Conservation (phyloP, 2,113 vertebrate species). For the Centropus bengalensis region DNA sequence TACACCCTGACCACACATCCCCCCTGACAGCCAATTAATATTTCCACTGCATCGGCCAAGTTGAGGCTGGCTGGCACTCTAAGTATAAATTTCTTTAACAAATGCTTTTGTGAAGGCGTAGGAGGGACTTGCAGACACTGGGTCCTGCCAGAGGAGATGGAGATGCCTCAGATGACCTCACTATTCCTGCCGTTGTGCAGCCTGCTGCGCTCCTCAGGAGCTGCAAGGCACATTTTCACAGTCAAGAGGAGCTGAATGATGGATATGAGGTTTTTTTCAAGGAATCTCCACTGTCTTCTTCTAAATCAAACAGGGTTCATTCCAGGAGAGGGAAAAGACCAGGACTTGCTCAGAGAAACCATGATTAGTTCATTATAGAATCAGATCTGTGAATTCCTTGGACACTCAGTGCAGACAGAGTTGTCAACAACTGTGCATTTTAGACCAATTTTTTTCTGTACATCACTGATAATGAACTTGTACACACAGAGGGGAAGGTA, state of each 20-base stretch:
- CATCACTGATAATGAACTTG: neutral
- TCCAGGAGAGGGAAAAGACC: neutral
- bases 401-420: neutral
- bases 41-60: neutral
- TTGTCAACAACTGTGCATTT: neutral
- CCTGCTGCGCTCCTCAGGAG: fast-evolving
- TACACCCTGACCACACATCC: fast-evolving
- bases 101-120: neutral
- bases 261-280: neutral
- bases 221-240: neutral
- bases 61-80: neutral
- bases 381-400: neutral
- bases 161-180: neutral
- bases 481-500: neutral
- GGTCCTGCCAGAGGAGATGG: neutral
- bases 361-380: neutral
- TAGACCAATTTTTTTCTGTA: neutral
- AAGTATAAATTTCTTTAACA: neutral
- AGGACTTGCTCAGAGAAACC: neutral
- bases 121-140: fast-evolving
- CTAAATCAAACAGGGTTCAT: neutral
- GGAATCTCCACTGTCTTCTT: neutral
- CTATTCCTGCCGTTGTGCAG: neutral
- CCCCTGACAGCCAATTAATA: neutral
- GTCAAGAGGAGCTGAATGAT: neutral